Conservation (phyloP, 2,797 vertebrate genomes). For the Apogon talboti region DNA sequence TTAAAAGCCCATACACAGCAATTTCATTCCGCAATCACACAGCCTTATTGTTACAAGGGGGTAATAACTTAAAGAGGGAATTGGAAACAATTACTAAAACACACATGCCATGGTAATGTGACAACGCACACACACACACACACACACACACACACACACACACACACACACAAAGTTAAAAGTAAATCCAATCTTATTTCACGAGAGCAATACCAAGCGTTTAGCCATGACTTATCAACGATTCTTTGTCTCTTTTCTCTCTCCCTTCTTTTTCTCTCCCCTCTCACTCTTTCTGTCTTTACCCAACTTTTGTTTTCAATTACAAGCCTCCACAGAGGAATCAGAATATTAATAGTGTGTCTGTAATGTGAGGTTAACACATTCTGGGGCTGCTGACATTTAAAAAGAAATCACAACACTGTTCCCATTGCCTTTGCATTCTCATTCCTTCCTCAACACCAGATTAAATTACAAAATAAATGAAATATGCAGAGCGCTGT, state of each 20-base stretch:
- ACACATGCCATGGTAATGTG: constrained; percentile 65
- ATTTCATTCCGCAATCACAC: constrained; percentile 78
- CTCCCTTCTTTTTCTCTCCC: constrained; percentile 32
- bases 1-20: constrained; percentile 81
- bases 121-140: constrained; percentile 31
- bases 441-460: constrained; percentile 83
- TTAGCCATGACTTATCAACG: constrained; percentile 65
- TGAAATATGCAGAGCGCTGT: constrained; percentile 88
- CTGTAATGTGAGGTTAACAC: constrained; percentile 80
- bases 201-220: constrained; percentile 48
- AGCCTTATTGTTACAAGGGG: constrained; percentile 76
- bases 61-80: constrained; percentile 78
- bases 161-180: constrained; percentile 47
- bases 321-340: constrained; percentile 66
- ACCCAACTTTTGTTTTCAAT: constrained; percentile 73
- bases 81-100: constrained; percentile 82
- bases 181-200: constrained; percentile 70
- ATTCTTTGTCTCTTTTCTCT: constrained; percentile 32
- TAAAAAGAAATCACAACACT: constrained; percentile 90
- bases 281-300: constrained; percentile 25
- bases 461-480: constrained; percentile 97
- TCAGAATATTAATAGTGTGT: constrained; percentile 75
- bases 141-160: constrained; percentile 35
- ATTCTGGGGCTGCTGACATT: constrained; percentile 85
- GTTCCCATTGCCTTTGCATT: constrained; percentile 74